Evolutionary conservation across 2,797 vertebrate genomes (phyloP).

Genomic region (Discoglossus pictus): DNA sequence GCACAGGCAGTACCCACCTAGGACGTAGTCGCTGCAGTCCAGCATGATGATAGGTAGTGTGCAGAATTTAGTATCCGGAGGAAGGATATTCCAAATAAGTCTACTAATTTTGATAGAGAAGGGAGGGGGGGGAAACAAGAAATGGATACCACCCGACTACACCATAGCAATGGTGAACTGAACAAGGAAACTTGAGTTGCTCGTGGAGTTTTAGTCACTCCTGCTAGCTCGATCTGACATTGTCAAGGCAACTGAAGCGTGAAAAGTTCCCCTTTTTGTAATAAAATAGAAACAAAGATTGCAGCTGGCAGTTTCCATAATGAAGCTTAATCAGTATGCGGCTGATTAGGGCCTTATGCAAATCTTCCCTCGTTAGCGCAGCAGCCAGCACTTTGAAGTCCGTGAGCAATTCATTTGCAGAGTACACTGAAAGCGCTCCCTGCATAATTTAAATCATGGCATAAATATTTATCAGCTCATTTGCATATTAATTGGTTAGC

Average conservation of each 20-base stretch:
- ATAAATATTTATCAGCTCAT: conserved; percentile 99
- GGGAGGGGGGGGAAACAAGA: conserved; percentile 55
- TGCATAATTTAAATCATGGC: conserved; percentile 96
- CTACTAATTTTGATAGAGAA: conserved; percentile 57
- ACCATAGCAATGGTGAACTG: conserved; percentile 75
- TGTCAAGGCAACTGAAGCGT: conserved; percentile 91
- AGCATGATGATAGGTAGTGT: conserved; percentile 73
- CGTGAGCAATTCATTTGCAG: conserved; percentile 97
- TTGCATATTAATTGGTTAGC: conserved; percentile 99
- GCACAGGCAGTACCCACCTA: conserved; percentile 76
- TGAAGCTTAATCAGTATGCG: conserved; percentile 99
- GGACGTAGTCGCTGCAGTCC: conserved; percentile 77
- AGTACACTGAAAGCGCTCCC: conserved; percentile 94
- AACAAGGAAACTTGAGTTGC: conserved; percentile 78
- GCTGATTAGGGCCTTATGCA: conserved; percentile 99
- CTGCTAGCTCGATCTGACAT: conserved; percentile 82
- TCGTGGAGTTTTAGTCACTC: conserved; percentile 77
- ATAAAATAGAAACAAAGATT: conserved; percentile 98
- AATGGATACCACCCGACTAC: conserved; percentile 69
- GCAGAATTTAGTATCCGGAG: conserved; percentile 62
- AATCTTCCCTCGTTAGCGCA: conserved; percentile 97
- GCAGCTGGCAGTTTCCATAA: conserved; percentile 98
- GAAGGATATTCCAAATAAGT: conserved; percentile 66
- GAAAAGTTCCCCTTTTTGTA: conserved; percentile 92
- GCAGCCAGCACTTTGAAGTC: conserved; percentile 98